A percentile compares a stretch with the other conserved stretches of the same genome.
Evolutionary conservation across 1,140 invertebrate genomes (phyloP).

Genomic region (Euura lappo): DNA sequence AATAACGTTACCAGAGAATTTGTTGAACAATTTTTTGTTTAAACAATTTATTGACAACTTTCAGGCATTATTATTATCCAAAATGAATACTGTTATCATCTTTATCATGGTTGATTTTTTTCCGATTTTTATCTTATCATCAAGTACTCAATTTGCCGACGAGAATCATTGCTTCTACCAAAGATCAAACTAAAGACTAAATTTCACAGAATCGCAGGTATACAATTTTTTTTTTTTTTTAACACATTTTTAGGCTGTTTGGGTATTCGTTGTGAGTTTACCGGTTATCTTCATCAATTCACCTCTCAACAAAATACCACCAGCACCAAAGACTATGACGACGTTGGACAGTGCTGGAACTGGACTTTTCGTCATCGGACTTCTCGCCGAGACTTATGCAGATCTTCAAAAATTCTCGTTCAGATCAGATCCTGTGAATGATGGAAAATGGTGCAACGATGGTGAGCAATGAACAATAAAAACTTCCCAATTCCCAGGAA

Average conservation of each 20-base stretch:
- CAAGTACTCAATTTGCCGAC: too few relatives aligned
- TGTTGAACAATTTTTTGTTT: too few relatives aligned
- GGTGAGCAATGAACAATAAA: constrained; percentile 60
- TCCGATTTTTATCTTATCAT: too few relatives aligned
- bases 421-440: constrained; percentile 82
- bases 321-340: constrained; percentile 82
- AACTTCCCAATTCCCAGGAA: too few relatives aligned
- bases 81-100: too few relatives aligned
- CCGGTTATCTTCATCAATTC: constrained; percentile 93
- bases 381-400: constrained; percentile 86
- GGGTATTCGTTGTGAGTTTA: constrained; percentile 91
- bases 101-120: too few relatives aligned
- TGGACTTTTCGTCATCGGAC: constrained; percentile 81
- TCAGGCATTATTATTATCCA: too few relatives aligned
- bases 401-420: constrained; percentile 93
- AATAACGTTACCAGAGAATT: too few relatives aligned
- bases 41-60: too few relatives aligned
- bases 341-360: constrained; percentile 84
- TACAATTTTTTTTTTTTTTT: neutral
- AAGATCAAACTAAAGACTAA: too few relatives aligned
- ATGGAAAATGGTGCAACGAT: constrained; percentile 89
- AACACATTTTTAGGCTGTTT: constrained; percentile 73
- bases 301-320: constrained; percentile 77
- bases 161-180: too few relatives aligned
- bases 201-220: too few relatives aligned